phyloP scores from a whole-genome alignment of 2,113 vertebrate genomes.

The Poeciliopsis prolifica region DNA sequence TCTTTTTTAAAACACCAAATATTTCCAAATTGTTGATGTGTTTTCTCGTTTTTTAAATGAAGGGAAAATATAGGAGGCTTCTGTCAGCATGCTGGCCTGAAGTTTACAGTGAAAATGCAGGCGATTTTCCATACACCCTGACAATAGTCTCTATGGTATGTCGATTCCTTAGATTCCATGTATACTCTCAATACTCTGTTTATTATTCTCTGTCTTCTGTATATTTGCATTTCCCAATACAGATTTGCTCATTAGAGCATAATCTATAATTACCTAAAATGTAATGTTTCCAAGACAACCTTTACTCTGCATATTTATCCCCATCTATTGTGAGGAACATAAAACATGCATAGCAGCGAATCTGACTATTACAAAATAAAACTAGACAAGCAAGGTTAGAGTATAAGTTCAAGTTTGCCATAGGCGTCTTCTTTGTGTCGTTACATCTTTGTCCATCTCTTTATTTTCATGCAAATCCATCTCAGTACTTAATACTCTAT shows the following conservation, averaged over 20 bases:
- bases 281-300: not conserved
- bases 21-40: too few species aligned
- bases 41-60: too few species aligned
- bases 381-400: not conserved
- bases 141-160: too few species aligned
- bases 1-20: not conserved
- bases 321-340: not conserved
- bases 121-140: too few species aligned
- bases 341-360: conserved; percentile 15
- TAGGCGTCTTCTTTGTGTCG: conserved; percentile 14
- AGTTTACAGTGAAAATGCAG: too few species aligned
- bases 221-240: not conserved
- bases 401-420: conserved; percentile 17
- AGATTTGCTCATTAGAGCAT: too few species aligned
- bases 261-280: too few species aligned
- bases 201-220: too few species aligned
- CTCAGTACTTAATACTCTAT: conserved; percentile 5
- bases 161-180: too few species aligned
- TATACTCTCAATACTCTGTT: too few species aligned
- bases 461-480: conserved; percentile 12
- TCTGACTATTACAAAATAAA: conserved; percentile 11
- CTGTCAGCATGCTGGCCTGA: too few species aligned
- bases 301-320: not conserved
- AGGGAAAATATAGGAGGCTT: too few species aligned
- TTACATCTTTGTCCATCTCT: conserved; percentile 8